phyloP scores from a whole-genome alignment of 2,888 invertebrate genomes.

The Plebejus argus region DNA sequence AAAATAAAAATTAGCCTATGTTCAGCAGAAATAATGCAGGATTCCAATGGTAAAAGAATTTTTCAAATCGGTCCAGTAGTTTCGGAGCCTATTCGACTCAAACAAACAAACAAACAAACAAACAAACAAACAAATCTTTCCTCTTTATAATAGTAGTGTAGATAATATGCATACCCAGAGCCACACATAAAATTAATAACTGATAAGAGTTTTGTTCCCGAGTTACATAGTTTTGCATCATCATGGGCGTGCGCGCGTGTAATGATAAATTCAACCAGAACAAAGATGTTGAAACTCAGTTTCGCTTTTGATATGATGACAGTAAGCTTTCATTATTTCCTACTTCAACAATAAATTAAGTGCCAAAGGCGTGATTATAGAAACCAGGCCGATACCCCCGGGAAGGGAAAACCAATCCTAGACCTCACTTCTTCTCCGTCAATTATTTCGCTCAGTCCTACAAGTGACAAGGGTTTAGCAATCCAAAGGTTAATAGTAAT shows the following conservation, averaged over 20 bases:
- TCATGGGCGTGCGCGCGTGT: background rate
- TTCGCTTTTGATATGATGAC: slow-evolving; percentile 19
- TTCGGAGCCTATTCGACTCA: too few species aligned
- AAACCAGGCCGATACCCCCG: slow-evolving; percentile 24
- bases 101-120: too few species aligned
- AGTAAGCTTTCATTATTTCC: slow-evolving; percentile 17
- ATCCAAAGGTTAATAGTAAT: slow-evolving; percentile 11
- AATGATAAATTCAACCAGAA: background rate
- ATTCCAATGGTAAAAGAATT: too few species aligned
- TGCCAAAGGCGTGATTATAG: slow-evolving; percentile 31
- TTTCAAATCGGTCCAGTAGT: too few species aligned
- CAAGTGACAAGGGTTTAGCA: slow-evolving; percentile 1
- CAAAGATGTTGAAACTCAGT: background rate
- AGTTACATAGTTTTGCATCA: background rate
- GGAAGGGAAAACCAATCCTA: slow-evolving; percentile 30
- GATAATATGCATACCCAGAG: too few species aligned
- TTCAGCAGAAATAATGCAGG: too few species aligned
- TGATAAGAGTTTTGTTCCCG: background rate
- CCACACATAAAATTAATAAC: too few species aligned
- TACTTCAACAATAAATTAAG: slow-evolving; percentile 27
- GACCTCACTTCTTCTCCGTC: slow-evolving; percentile 27
- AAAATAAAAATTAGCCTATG: too few species aligned
- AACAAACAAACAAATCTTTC: too few species aligned
- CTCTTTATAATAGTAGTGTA: too few species aligned
- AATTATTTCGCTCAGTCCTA: background rate